Evolutionary conservation across 2,113 vertebrate species (phyloP).

Genomic region (Mustelus asterias): DNA sequence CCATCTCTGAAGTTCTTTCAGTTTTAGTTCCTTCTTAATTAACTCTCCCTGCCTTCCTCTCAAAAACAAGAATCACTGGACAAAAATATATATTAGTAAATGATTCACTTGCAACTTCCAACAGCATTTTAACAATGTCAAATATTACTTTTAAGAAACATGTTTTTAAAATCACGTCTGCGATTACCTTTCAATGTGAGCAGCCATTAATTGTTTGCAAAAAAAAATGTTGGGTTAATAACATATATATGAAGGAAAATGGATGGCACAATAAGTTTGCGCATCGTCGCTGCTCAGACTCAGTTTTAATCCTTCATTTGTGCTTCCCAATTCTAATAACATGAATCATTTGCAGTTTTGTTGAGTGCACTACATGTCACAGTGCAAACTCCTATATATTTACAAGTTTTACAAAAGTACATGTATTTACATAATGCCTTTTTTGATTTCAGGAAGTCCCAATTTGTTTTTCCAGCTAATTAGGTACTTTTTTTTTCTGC

Average conservation of each 20-base stretch:
- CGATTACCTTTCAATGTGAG: not conserved
- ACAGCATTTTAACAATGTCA: not conserved
- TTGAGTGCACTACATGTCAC: not conserved
- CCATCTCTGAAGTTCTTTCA: not conserved
- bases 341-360: not conserved
- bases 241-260: no score
- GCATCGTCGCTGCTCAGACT: not conserved
- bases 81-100: not conserved
- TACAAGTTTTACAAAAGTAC: not conserved
- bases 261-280: not conserved
- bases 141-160: not conserved
- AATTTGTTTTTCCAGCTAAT: no score
- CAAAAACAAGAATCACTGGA: not conserved
- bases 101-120: not conserved
- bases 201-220: not conserved
- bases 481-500: no score
- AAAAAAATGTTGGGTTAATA: not conserved
- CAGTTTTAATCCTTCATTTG: not conserved
- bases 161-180: not conserved
- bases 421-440: not conserved
- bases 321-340: not conserved
- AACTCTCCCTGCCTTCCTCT: not conserved
- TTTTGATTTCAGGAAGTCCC: no score
- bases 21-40: not conserved
- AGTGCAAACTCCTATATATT: not conserved